phyloP scores from a whole-genome alignment of 1,140 invertebrate genomes.

The Chelonus insularis region DNA sequence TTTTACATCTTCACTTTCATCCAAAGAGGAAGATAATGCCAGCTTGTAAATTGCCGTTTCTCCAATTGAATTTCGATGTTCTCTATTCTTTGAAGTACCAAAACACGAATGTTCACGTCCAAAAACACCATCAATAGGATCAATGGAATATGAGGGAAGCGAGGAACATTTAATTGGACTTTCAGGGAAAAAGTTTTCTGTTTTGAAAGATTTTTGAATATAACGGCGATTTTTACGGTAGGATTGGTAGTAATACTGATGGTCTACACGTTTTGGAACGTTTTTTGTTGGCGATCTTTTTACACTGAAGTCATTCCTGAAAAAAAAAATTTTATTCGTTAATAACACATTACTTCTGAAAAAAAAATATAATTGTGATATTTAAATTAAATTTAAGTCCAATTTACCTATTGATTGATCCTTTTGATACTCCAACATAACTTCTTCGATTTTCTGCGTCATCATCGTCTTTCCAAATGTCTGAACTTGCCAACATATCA shows the following conservation, averaged over 20 bases:
- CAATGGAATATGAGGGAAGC: conserved; percentile 42
- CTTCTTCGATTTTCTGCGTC: conserved; percentile 40
- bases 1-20: conserved; percentile 44
- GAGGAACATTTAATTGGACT: conserved; percentile 43
- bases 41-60: conserved; percentile 17
- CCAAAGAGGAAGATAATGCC: conserved; percentile 42
- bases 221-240: conserved; percentile 17
- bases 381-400: not conserved
- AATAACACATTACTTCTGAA: conserved; percentile 2
- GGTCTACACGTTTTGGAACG: conserved; percentile 35
- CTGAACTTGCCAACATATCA: conserved; percentile 61
- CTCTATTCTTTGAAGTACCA: conserved; percentile 35
- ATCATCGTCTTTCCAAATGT: conserved; percentile 44
- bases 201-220: conserved; percentile 29
- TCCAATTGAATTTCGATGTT: conserved; percentile 13
- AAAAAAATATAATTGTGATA: conserved; percentile 14
- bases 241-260: conserved; percentile 15
- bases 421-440: conserved; percentile 37
- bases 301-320: conserved; percentile 46
- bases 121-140: conserved; percentile 46
- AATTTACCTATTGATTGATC: conserved; percentile 47
- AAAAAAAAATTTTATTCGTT: conserved; percentile 12
- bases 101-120: conserved; percentile 29
- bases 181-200: conserved; percentile 50
- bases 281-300: conserved; percentile 41